Evolutionary conservation across 2,113 vertebrate species (phyloP).

Genomic region (Aegotheles bennettii): DNA sequence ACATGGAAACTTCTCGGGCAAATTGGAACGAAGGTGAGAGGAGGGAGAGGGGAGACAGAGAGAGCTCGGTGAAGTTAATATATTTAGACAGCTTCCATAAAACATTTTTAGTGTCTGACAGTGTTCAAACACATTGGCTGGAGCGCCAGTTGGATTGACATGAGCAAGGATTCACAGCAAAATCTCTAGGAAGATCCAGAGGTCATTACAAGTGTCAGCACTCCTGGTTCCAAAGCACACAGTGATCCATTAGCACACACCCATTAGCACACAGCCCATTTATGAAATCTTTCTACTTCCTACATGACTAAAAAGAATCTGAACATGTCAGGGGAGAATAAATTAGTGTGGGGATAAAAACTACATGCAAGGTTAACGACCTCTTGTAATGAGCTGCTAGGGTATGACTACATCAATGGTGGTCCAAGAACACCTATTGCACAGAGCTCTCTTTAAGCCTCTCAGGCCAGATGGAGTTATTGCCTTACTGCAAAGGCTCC

Average conservation of each 20-base stretch:
- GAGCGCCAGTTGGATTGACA: background rate
- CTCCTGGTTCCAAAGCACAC: background rate
- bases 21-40: background rate
- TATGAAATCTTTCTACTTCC: background rate
- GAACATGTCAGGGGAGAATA: background rate
- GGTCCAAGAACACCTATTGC: background rate
- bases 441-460: background rate
- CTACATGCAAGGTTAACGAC: background rate
- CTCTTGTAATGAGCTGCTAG: background rate
- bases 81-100: background rate
- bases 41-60: background rate
- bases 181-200: background rate
- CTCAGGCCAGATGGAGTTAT: background rate
- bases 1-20: background rate
- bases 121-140: fast-evolving
- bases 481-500: background rate
- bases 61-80: background rate
- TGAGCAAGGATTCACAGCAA: background rate
- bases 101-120: background rate
- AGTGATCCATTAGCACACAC: background rate
- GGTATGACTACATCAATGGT: background rate
- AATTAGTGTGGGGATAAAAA: background rate
- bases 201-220: background rate
- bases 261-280: fast-evolving
- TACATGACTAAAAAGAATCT: background rate